Conservation (phyloP, 64 coral and sea anemone species). For the Hydrozoanthus tunicans region DNA sequence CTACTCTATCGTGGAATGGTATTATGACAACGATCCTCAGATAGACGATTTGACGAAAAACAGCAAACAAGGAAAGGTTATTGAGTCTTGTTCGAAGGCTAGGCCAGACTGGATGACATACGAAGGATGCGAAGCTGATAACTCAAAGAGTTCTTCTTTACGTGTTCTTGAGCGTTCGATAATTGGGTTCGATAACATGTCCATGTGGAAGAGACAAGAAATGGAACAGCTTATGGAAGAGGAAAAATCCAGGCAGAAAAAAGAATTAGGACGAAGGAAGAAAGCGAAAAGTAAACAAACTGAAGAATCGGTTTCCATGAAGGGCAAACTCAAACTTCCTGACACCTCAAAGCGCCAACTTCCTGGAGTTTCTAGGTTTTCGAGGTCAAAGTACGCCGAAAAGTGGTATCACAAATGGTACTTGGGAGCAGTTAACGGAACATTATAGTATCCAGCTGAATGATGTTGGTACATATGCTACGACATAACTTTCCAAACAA, state of each 20-base stretch:
- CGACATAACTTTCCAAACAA: background rate
- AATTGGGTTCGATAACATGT: conserved; percentile 51
- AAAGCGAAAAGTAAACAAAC: conserved; percentile 47
- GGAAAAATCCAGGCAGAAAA: conserved; percentile 31
- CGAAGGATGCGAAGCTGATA: background rate
- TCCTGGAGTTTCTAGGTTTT: conserved; percentile 25
- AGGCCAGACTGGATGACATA: conserved; percentile 54
- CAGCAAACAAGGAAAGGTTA: background rate
- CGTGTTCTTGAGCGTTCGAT: conserved; percentile 13
- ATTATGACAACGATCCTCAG: conserved; percentile 3
- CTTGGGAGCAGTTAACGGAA: background rate
- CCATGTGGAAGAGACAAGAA: conserved; percentile 57
- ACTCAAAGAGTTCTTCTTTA: background rate
- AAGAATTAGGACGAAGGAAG: background rate
- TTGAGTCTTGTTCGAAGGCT: background rate
- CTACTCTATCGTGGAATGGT: conserved; percentile 43
- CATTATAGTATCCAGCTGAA: background rate
- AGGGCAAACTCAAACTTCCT: conserved; percentile 50
- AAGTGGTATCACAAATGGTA: conserved; percentile 50
- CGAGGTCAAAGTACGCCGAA: conserved; percentile 13
- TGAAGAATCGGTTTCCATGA: conserved; percentile 17
- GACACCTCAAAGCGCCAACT: conserved; percentile 23
- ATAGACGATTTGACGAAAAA: background rate
- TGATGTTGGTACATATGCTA: background rate
- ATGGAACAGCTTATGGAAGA: conserved; percentile 19